A percentile compares a stretch with the other conserved stretches of the same genome.
Evolutionary conservation across 2,113 vertebrate genomes (phyloP).

Genomic region (Neoarius graeffei): DNA sequence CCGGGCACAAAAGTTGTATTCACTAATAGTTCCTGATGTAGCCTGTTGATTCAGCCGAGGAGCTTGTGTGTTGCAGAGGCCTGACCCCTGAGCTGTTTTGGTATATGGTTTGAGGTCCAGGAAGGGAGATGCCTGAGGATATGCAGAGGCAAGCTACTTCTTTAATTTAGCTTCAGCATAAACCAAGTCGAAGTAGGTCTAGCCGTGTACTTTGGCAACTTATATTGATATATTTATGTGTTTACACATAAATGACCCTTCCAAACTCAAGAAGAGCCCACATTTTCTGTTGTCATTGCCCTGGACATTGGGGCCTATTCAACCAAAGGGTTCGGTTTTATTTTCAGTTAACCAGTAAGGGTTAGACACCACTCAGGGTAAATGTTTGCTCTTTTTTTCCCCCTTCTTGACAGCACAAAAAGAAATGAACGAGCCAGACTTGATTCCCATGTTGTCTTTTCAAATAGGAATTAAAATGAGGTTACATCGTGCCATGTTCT

Average conservation of each 20-base stretch:
- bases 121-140: constrained; percentile 57
- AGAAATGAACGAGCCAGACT: constrained; percentile 43
- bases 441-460: constrained; percentile 47
- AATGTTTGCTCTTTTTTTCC: constrained; percentile 66
- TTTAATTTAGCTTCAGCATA: constrained; percentile 56
- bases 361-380: constrained; percentile 56
- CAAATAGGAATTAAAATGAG: constrained; percentile 6
- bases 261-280: constrained; percentile 63
- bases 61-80: constrained; percentile 63
- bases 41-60: constrained; percentile 69
- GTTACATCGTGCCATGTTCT: neutral
- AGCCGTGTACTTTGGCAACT: constrained; percentile 38
- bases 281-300: constrained; percentile 64
- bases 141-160: constrained; percentile 62
- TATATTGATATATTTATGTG: constrained; percentile 65
- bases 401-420: constrained; percentile 46
- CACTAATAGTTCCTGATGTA: constrained; percentile 70
- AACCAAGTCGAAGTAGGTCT: constrained; percentile 32
- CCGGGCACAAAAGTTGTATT: constrained; percentile 75
- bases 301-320: constrained; percentile 63
- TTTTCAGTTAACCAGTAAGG: constrained; percentile 55
- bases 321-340: constrained; percentile 51
- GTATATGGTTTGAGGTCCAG: constrained; percentile 68
- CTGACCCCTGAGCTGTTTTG: constrained; percentile 70
- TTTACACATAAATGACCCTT: constrained; percentile 63